These are phyloP conservation scores for Centruroides sculpturatus DNA, from an alignment of 1,140 invertebrate species.

Conservation along the genomic window DNA sequence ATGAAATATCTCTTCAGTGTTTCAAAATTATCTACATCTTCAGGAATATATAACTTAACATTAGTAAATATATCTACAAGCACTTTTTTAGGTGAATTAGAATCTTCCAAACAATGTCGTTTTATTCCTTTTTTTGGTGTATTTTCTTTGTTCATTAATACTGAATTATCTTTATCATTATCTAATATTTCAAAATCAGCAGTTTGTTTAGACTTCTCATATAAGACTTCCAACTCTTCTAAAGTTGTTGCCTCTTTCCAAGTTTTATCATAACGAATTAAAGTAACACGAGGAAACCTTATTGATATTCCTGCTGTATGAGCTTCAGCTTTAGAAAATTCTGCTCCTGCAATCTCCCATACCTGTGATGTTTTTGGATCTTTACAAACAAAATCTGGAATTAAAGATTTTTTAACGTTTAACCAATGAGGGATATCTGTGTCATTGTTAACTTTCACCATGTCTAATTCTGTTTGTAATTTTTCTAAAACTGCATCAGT, in stretches of 20 bases:
- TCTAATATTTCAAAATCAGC: conserved; percentile 1
- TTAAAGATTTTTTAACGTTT: conserved; percentile 59
- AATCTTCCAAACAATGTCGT: background rate
- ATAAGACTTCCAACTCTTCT: conserved; percentile 42
- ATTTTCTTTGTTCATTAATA: background rate
- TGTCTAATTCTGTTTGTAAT: conserved; percentile 57
- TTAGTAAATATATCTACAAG: conserved; percentile 6
- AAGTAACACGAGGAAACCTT: conserved; percentile 74
- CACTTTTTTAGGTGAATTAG: background rate
- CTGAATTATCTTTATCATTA: background rate
- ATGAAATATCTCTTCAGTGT: conserved; percentile 10
- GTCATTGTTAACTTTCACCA: conserved; percentile 65
- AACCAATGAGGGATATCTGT: conserved; percentile 60
- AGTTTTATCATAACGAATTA: conserved; percentile 64
- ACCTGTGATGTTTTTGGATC: conserved; percentile 74
- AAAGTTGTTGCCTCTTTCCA: conserved; percentile 70
- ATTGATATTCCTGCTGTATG: conserved; percentile 89
- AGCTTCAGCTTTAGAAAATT: conserved; percentile 70
- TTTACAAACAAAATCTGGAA: conserved; percentile 73
- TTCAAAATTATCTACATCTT: conserved; percentile 1
- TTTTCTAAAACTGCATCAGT: conserved; percentile 67
- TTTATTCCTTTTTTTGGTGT: background rate
- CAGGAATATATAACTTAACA: conserved; percentile 9
- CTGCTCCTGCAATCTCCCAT: conserved; percentile 87
- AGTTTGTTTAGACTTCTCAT: conserved; percentile 11